Base-by-base conservation (phyloP, 1,140 invertebrate species). In the Aphidius gifuensis region DNA sequence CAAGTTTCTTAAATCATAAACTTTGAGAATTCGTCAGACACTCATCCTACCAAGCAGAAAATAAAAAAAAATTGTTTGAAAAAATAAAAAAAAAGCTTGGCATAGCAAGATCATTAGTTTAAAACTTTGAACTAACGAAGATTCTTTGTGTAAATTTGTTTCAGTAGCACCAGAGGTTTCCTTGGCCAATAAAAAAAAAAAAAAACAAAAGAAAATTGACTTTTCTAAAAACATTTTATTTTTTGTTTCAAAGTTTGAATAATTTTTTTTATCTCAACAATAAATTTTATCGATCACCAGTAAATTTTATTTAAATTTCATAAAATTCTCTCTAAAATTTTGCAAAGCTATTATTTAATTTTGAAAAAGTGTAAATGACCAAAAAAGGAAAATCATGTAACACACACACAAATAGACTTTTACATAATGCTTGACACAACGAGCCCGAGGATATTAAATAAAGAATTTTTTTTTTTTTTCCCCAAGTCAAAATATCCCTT, bases 391-490 rank as follows among this genome's bases (percentile, higher is more conserved):
- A 60, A 48, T 53, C 58, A 44, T 62, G 54, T 60, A 61, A 51
- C 49, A 48, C 40, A 46, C 57, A 39, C 39, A 46, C n/a, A 49
- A 53, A 60, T 47, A 58, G 60, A 56, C 57, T 51, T 61, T 68
- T 67, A 65, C 69, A 72, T 68, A 70, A 65, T 73, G 68, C 72
- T 74, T 70, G 72, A 74, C 72, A 73, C 72, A 65, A 32, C 4
- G 23, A 74, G 73, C 73, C 73, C 56, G 66, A 64, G 72, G 73
- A 71, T 74, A 74, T 74, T 74, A 74, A 74, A 74, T 74, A 74
- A 74, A 74, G 71, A 74, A 66, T 69, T 66, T 68, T 69, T 62
- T 51, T 53, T 62, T 58, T 64, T 40, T 47, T 62, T 55, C 21
- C 46, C 51, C 54, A 23, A 39, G 42, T 23, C 6, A 21, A 43